Conservation (phyloP, 2,113 vertebrate species). For the Acrocephalus arundinaceus region DNA sequence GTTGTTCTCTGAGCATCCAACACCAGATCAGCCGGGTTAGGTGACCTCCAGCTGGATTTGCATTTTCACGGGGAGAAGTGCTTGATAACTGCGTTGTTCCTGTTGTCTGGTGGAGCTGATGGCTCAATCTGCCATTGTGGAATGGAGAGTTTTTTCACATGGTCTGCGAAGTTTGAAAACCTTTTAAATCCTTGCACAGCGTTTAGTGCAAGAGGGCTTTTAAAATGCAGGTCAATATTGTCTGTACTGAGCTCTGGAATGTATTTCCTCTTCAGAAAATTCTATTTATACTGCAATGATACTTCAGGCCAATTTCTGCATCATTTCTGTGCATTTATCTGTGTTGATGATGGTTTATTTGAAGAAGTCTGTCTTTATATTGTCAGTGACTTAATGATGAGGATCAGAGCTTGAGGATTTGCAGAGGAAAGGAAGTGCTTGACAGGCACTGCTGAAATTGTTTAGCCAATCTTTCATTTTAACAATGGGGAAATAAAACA, state of each 20-base stretch:
- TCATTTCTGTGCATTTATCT: conserved; percentile 27
- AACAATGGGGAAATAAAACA: conserved; percentile 54
- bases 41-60: neutral
- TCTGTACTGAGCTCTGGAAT: neutral
- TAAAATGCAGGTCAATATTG: neutral
- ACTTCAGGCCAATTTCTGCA: conserved; percentile 12
- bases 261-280: conserved; percentile 28
- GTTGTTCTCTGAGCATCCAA: neutral
- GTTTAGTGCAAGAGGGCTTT: neutral
- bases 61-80: neutral
- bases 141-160: neutral
- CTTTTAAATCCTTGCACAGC: neutral
- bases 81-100: neutral
- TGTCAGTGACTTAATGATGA: conserved; percentile 51
- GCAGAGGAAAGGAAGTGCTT: conserved; percentile 11
- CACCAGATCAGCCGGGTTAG: neutral
- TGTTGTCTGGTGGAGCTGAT: neutral
- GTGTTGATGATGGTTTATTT: conserved; percentile 29
- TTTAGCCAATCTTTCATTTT: conserved; percentile 48
- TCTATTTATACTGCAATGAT: neutral
- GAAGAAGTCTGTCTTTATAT: conserved; percentile 30
- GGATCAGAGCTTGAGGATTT: conserved; percentile 48
- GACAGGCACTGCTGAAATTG: neutral
- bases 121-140: neutral
- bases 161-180: neutral